These are phyloP conservation scores for Echiichthys vipera DNA, from an alignment of 2,797 vertebrate genomes.

Conservation along the genomic window DNA sequence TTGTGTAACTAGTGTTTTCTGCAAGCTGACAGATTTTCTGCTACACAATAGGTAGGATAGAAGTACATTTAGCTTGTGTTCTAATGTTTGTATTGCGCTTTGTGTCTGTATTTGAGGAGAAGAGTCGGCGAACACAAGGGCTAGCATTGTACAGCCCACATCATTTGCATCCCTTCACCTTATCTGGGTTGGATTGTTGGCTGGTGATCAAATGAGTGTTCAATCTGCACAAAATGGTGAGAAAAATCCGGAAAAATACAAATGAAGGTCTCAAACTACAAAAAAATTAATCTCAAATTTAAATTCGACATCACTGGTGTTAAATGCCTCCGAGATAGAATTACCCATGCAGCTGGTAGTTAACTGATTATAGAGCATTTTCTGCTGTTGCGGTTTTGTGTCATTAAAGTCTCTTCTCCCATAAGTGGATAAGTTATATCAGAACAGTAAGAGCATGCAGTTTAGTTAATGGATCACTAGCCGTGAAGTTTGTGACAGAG, in stretches of 20 bases:
- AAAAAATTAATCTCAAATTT: not conserved
- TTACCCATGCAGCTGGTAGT: slow-evolving; percentile 20
- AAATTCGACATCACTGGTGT: slow-evolving; percentile 17
- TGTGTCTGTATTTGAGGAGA: not conserved
- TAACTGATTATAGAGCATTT: slow-evolving; percentile 27
- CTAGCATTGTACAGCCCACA: not conserved
- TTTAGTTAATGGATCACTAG: slow-evolving; percentile 12
- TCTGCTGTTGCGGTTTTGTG: slow-evolving; percentile 27
- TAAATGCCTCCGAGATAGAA: slow-evolving; percentile 20
- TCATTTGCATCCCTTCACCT: not conserved
- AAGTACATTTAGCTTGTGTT: not conserved
- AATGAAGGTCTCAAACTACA: not conserved
- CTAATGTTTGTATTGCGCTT: not conserved
- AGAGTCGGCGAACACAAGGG: not conserved
- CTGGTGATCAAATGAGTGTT: not conserved
- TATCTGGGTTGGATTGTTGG: not conserved
- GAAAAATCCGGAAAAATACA: not conserved
- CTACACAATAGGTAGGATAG: not conserved
- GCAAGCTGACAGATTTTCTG: slow-evolving; percentile 41
- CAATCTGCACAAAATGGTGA: not conserved
- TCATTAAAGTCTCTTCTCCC: slow-evolving; percentile 6
- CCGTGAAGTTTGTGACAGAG: not conserved
- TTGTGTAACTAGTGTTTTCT: slow-evolving; percentile 43
- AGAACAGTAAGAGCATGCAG: slow-evolving; percentile 3
- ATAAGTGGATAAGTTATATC: slow-evolving; percentile 21